These are phyloP conservation scores for Bagarius yarrelli DNA, from an alignment of 2,113 vertebrate genomes.

Conservation along the genomic window DNA sequence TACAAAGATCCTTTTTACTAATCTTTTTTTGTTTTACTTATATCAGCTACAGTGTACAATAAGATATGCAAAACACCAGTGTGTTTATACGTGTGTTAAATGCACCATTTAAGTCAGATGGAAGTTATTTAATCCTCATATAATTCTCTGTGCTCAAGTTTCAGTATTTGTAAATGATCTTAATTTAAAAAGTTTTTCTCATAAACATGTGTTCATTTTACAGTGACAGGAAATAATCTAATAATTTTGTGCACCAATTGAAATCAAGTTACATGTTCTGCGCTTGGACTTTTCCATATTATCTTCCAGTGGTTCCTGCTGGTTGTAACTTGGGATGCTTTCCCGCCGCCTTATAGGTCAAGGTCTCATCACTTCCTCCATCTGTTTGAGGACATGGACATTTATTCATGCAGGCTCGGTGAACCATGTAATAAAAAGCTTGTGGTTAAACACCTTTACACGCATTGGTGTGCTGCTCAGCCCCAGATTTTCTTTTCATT, in stretches of 20 bases:
- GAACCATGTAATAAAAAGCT: constrained; percentile 51
- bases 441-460: background rate
- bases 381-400: constrained; percentile 57
- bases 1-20: background rate
- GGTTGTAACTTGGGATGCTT: constrained; percentile 62
- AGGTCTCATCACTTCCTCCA: constrained; percentile 58
- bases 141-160: background rate
- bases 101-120: background rate
- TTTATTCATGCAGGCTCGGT: constrained; percentile 11
- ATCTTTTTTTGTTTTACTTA: background rate
- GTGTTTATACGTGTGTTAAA: background rate
- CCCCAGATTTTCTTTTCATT: background rate
- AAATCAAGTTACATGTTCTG: constrained; percentile 1
- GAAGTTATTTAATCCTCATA: background rate
- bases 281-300: background rate
- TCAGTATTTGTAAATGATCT: background rate
- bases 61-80: background rate
- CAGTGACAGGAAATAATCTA: background rate
- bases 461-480: background rate
- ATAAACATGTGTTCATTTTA: background rate
- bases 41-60: constrained; percentile 8
- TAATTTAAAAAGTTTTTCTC: background rate
- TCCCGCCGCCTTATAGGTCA: constrained; percentile 56
- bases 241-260: too few relatives aligned
- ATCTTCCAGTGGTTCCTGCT: constrained; percentile 42